These are phyloP conservation scores for Drosophila azteca DNA, from an alignment of 1,140 invertebrate species.

Conservation along the genomic window DNA sequence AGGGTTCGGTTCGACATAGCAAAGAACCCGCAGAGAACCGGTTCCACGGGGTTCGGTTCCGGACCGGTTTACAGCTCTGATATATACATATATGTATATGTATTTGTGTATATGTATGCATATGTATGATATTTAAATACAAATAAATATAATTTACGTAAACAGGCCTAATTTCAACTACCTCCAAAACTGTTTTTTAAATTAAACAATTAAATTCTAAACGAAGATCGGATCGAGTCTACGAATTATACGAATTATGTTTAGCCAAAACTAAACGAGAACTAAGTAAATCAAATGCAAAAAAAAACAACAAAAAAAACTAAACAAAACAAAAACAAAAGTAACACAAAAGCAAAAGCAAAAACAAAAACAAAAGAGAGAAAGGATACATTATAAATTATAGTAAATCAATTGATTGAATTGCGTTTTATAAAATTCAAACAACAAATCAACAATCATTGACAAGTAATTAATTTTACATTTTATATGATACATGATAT, in stretches of 20 bases:
- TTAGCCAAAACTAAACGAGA: constrained; percentile 50
- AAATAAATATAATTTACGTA: constrained; percentile 56
- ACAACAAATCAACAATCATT: constrained; percentile 50
- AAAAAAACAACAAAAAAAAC: constrained; percentile 32
- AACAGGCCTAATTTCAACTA: constrained; percentile 70
- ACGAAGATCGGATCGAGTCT: constrained; percentile 52
- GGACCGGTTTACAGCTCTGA: no score
- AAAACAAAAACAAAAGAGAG: constrained; percentile 23
- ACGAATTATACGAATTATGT: constrained; percentile 44
- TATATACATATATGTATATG: no score
- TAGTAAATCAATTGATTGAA: constrained; percentile 48
- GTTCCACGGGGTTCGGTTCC: no score
- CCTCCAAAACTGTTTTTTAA: constrained; percentile 67
- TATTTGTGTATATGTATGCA: constrained; percentile 4
- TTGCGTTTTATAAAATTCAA: constrained; percentile 43
- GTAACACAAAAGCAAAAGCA: no score
- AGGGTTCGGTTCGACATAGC: no score
- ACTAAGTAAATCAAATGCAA: constrained; percentile 47
- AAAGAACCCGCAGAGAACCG: no score
- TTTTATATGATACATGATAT: constrained; percentile 29
- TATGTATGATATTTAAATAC: constrained; percentile 21
- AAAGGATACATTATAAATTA: constrained; percentile 17
- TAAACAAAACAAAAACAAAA: constrained; percentile 27
- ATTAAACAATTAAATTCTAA: constrained; percentile 58
- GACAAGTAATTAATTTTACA: constrained; percentile 55